Base-by-base conservation (phyloP, 1,140 invertebrate genomes). In the Euwallacea fornicatus region DNA sequence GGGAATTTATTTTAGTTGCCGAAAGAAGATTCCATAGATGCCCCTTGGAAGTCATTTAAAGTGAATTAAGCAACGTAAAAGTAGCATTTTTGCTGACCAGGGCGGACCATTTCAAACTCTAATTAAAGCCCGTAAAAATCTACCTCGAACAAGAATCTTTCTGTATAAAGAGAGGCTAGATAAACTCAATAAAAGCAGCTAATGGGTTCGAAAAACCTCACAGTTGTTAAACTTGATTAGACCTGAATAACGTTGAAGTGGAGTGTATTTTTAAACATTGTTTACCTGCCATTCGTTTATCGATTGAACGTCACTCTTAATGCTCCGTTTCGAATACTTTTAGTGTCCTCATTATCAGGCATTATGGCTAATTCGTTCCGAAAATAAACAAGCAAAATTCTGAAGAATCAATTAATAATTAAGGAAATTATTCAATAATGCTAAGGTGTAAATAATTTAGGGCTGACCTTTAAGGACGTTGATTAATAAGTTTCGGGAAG, bases 111-210 rank as follows among this genome's bases (percentile, higher is more conserved):
- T 58, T 58, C 10, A 60, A 42, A 60, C 11, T 60, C 42, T 60
- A 60, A 60, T 60, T 60, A 60, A 43, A 60, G 58, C 58, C 21
- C 46, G 46, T 60, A 60, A 43, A 56, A 60, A 60, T 60, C 58
- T 42, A 43, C 42, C 42, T 21, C 58, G 16, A n/a, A 42, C 58
- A 60, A 43, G 21, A 43, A 41, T 13, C 58, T 42, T 60, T 60
- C 42, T 42, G 58, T 60, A 60, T 60, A 60, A 60, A 60, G 11
- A 56, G 11, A 60, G 21, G 21, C 58, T 60, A 41, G 42, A 60
- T 60, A 60, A 60, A 60, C 58, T 42, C 58, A 41, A 60, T 60
- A 60, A 60, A 56, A 60, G 42, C 4, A 42, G 58, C 58, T 60
- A 60, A 60, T 60, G 58, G 58, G 9, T 43, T 60, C 42, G 41